Base-by-base conservation (phyloP, 2,113 vertebrate species). In the Melanotaenia duboulayi region DNA sequence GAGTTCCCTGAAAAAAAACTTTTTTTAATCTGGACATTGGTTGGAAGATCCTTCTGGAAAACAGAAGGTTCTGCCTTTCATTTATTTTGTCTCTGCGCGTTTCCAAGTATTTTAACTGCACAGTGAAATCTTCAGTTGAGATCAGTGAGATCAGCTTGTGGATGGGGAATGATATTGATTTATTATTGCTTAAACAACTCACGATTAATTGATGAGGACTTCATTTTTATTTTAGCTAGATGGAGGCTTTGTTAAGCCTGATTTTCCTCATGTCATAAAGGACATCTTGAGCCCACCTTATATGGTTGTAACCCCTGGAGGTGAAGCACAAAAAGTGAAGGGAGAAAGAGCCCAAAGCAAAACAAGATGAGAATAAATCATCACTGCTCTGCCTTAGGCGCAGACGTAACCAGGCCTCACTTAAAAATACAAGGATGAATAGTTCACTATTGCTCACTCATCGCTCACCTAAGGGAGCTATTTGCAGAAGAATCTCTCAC, bases 341-440 rank as follows among this genome's bases (percentile, higher is more conserved):
- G 44, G 51, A 76, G 54, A 80, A 79, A 79, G 66, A 66, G 81
- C 80, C 72, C 44, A 59, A 51, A 80, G 87, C 55, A 23, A 71
- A 46, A 35, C 54, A 65, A 50, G 84, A 80, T 81, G 74, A 76
- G 83, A 84, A 83, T 85, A 90, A 90, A 92, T 81, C 79, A 86
- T 49, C 57, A 48, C 44, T 35, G 37, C 58, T 61, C n/a, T 1
- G 70, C 87, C 83, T 48, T 1, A 74, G 74, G 85, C 87, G 78
- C 50, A 51, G 64, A 84, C 82, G 69, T 77, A 80, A 66, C 71
- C 68, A 70, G 55, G 80, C 76, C 78, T 80, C 59, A 48, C 75
- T 87, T 90, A 90, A 91, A 91, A 22, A 77, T 74, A 68, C 80
- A 68, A 83, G 89, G 90, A 91, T 90, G 86, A 91, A 92, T 89